These are phyloP conservation scores for Trichonephila clavipes DNA, from an alignment of 1,140 invertebrate genomes.

Conservation along the genomic window DNA sequence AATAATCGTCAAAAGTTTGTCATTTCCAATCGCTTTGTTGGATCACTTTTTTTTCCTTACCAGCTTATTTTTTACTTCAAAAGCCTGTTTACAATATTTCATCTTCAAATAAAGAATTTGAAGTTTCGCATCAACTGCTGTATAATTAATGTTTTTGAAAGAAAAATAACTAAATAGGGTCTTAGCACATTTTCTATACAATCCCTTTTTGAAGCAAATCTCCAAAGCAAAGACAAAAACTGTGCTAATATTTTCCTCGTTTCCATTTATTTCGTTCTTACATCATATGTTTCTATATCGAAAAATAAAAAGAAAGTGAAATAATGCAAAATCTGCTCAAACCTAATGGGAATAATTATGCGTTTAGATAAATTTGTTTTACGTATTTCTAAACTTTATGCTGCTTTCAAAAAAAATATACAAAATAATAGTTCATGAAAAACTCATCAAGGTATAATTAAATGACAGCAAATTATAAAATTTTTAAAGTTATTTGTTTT, in stretches of 20 bases:
- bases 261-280: background rate
- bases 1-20: too few species aligned
- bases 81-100: too few species aligned
- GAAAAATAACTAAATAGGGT: too few species aligned
- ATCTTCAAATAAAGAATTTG: too few species aligned
- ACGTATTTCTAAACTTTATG: slow-evolving; percentile 22
- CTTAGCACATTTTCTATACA: too few species aligned
- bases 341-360: background rate
- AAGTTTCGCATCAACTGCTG: too few species aligned
- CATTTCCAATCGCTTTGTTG: too few species aligned
- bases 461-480: background rate
- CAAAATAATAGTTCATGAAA: slow-evolving; percentile 63
- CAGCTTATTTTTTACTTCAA: too few species aligned
- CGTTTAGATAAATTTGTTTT: background rate
- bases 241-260: background rate
- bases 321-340: background rate
- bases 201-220: too few species aligned
- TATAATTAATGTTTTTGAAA: too few species aligned
- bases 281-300: background rate
- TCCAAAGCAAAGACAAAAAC: too few species aligned
- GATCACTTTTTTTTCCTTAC: too few species aligned
- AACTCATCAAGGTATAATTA: slow-evolving; percentile 59
- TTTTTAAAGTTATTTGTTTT: background rate
- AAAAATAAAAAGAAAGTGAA: background rate
- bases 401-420: slow-evolving; percentile 38